Conservation (phyloP, 2,888 invertebrate species). For the Macaria liturata region DNA sequence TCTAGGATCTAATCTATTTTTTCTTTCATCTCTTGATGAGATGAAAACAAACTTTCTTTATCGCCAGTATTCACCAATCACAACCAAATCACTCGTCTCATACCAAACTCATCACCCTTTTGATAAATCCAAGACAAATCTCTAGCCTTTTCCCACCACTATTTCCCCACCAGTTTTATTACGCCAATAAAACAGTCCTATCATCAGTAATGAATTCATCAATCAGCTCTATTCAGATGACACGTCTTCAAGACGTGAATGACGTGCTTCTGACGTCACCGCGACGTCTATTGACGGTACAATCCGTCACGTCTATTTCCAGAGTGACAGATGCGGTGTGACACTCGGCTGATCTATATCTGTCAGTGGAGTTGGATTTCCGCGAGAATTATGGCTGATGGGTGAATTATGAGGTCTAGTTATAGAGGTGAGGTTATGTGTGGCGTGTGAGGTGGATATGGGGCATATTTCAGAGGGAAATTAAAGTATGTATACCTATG, state of each 20-base stretch:
- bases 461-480: not conserved
- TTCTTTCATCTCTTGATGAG: too few relatives aligned
- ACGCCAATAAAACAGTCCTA: slow-evolving; percentile 27
- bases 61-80: not conserved
- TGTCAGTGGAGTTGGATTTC: slow-evolving; percentile 35
- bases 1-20: too few relatives aligned
- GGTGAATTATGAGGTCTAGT: slow-evolving; percentile 28
- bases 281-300: slow-evolving; percentile 18
- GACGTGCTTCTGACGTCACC: slow-evolving; percentile 9
- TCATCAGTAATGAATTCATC: slow-evolving; percentile 18
- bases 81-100: slow-evolving; percentile 2
- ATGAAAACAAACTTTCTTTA: too few relatives aligned
- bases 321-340: slow-evolving; percentile 38
- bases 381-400: slow-evolving; percentile 33
- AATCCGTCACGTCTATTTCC: slow-evolving; percentile 34
- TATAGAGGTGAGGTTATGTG: slow-evolving; percentile 5
- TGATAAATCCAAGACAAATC: too few relatives aligned
- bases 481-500: too few relatives aligned
- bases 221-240: slow-evolving; percentile 22
- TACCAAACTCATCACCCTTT: not conserved
- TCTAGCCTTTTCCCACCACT: slow-evolving; percentile 5
- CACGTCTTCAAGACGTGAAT: slow-evolving; percentile 17
- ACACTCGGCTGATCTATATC: slow-evolving; percentile 40
- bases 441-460: not conserved
- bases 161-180: slow-evolving; percentile 17